phyloP scores from a whole-genome alignment of 2,113 vertebrate genomes.

The Atlantisia rogersi region DNA sequence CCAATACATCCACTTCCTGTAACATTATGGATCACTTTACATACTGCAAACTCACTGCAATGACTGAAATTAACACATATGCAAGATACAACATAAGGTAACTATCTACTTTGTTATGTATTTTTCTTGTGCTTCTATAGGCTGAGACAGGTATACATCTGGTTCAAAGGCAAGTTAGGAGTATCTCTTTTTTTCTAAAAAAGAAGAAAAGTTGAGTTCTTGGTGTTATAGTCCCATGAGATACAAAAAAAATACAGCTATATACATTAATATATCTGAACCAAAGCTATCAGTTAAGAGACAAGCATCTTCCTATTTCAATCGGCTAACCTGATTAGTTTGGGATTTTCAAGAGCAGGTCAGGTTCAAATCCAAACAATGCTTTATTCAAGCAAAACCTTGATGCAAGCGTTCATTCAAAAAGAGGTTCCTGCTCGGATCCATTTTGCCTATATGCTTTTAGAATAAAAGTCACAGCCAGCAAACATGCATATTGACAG shows the following conservation, averaged over 20 bases:
- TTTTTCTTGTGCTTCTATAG: not conserved
- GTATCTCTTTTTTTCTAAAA: not conserved
- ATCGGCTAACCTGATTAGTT: not conserved
- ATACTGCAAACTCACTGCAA: not conserved
- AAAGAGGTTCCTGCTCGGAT: not conserved
- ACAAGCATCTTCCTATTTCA: not conserved
- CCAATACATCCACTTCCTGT: not conserved
- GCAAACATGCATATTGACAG: not conserved
- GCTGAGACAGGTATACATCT: not conserved
- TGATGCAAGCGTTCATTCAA: not conserved
- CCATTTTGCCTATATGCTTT: not conserved
- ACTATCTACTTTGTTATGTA: not conserved
- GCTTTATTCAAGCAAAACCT: not conserved
- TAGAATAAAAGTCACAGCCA: not conserved
- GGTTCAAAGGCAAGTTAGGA: not conserved
- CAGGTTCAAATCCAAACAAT: not conserved
- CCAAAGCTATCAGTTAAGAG: not conserved
- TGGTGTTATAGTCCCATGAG: not conserved
- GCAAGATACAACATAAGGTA: not conserved
- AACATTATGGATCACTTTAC: not conserved
- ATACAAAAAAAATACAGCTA: not conserved
- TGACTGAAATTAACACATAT: not conserved
- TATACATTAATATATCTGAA: not conserved
- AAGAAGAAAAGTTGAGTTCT: not conserved
- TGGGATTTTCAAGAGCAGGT: not conserved